Percentiles rank a stretch among this genome's conserved stretches.
These are phyloP conservation scores for Drosophila leontia DNA, from an alignment of 1,140 invertebrate genomes.

Conservation along the genomic window DNA sequence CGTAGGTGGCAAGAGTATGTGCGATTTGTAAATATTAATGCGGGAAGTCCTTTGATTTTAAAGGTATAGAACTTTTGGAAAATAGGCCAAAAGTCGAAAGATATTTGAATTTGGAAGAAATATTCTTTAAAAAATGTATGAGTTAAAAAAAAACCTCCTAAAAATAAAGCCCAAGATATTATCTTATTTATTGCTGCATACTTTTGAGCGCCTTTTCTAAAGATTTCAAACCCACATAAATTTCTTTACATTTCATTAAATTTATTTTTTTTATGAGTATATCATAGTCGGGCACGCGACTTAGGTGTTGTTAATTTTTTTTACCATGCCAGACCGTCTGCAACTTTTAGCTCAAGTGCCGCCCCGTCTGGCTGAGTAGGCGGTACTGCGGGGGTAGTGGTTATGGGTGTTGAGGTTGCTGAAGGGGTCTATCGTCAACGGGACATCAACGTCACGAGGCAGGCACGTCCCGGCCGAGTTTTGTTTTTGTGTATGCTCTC, in stretches of 20 bases:
- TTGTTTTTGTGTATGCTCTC: conserved; percentile 18
- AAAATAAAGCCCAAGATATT: neutral
- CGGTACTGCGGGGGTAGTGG: conserved; percentile 15
- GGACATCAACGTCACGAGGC: conserved; percentile 46
- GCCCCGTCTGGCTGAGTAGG: conserved; percentile 51
- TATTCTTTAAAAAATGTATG: neutral
- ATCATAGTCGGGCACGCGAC: conserved; percentile 3
- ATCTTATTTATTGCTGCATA: neutral
- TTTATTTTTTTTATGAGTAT: neutral
- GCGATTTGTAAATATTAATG: neutral
- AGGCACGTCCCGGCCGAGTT: conserved; percentile 35
- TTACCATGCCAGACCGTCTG: conserved; percentile 52
- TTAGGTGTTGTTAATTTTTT: conserved; percentile 15
- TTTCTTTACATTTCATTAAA: neutral
- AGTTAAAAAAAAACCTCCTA: neutral
- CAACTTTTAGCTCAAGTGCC: conserved; percentile 70
- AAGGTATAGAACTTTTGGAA: neutral
- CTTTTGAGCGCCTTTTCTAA: rapidly evolving
- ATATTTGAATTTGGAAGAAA: neutral
- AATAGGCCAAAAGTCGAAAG: neutral
- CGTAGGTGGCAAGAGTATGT: neutral
- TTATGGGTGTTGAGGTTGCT: conserved; percentile 6
- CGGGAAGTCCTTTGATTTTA: neutral
- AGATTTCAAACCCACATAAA: neutral
- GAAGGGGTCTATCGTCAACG: conserved; percentile 37